These are phyloP conservation scores for Vireo griseus DNA, from an alignment of 2,797 vertebrate species.

Conservation along the genomic window DNA sequence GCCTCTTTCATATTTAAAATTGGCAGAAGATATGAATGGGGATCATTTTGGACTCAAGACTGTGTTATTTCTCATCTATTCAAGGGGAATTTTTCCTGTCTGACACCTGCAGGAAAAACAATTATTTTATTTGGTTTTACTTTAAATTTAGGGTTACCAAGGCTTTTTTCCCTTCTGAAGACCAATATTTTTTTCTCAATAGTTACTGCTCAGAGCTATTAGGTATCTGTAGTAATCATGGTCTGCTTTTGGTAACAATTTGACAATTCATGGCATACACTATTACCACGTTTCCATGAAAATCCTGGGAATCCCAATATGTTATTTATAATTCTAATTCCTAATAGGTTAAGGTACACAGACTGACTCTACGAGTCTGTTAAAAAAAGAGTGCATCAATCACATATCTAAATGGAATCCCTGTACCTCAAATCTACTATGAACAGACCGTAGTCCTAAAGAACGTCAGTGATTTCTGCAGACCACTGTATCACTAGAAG, in stretches of 20 bases:
- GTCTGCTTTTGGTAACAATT: background rate
- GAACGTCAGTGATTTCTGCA: background rate
- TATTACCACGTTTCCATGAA: background rate
- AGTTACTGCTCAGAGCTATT: background rate
- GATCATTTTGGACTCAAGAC: background rate
- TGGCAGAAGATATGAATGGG: background rate
- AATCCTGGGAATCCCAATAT: background rate
- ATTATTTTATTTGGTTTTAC: background rate
- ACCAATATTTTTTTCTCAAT: background rate
- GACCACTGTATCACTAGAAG: background rate
- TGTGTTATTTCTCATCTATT: background rate
- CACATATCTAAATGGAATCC: background rate
- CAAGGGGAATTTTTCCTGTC: background rate
- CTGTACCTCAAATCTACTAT: background rate
- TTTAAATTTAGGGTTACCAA: background rate
- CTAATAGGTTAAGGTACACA: background rate
- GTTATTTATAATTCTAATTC: background rate
- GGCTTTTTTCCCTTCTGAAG: background rate
- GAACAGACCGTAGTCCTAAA: background rate
- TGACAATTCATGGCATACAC: background rate
- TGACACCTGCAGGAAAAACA: background rate
- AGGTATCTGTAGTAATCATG: background rate
- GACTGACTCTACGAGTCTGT: background rate
- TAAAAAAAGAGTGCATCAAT: background rate
- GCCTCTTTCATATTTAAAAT: background rate